Percentiles rank a stretch among this genome's conserved stretches.
These are phyloP conservation scores for Heliconius hermathena DNA, from an alignment of 1,140 invertebrate species.

Conservation along the genomic window DNA sequence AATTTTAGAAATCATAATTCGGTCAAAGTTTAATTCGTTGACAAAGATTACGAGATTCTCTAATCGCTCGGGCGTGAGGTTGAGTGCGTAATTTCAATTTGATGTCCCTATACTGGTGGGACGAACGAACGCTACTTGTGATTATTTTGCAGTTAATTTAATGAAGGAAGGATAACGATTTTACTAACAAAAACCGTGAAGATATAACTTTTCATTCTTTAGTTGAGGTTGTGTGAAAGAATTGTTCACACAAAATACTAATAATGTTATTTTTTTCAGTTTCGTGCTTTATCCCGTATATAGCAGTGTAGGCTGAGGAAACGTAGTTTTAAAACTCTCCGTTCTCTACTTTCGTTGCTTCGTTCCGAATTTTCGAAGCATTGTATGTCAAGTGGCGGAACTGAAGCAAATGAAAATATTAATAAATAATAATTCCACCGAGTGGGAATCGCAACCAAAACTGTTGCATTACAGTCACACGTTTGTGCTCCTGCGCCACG, in stretches of 20 bases:
- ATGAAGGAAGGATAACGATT: constrained; percentile 47
- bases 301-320: too few species aligned
- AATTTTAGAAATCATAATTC: constrained; percentile 65
- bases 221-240: neutral
- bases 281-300: too few species aligned
- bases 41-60: constrained; percentile 72
- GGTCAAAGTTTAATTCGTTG: constrained; percentile 79
- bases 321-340: too few species aligned
- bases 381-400: too few species aligned
- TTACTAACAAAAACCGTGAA: constrained; percentile 28
- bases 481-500: too few species aligned
- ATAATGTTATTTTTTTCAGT: too few species aligned
- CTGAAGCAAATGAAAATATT: too few species aligned
- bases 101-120: constrained; percentile 72
- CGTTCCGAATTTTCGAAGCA: too few species aligned
- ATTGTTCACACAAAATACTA: neutral
- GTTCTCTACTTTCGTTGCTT: too few species aligned
- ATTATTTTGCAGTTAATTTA: constrained; percentile 62
- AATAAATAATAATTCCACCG: too few species aligned
- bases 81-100: constrained; percentile 67
- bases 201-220: neutral
- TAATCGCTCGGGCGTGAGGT: constrained; percentile 68
- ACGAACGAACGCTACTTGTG: constrained; percentile 44
- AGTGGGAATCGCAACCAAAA: too few species aligned
- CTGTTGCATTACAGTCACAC: too few species aligned